phyloP scores from a whole-genome alignment of 2,888 invertebrate genomes.

The Trichogramma evanescens region DNA sequence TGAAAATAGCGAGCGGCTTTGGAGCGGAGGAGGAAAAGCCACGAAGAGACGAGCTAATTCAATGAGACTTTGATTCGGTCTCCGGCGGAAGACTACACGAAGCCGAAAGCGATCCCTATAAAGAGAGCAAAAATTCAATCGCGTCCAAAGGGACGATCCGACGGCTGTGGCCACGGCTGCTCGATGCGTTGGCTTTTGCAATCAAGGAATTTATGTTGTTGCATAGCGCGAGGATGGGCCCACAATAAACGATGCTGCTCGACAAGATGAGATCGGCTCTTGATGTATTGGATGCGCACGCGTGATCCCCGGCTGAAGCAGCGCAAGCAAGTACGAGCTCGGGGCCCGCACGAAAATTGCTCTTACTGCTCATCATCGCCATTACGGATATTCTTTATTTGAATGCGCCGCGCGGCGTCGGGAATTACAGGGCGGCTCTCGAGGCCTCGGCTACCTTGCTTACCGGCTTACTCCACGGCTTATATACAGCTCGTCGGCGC shows the following conservation, averaged over 20 bases:
- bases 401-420: conserved; percentile 39
- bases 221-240: conserved; percentile 3
- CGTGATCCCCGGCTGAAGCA: conserved; percentile 35
- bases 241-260: conserved; percentile 33
- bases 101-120: background rate
- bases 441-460: conserved; percentile 41
- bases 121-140: background rate
- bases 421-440: conserved; percentile 43
- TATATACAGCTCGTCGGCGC: conserved; percentile 16
- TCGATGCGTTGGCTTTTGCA: conserved; percentile 7
- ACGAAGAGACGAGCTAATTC: too few relatives aligned
- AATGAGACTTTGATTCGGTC: too few relatives aligned
- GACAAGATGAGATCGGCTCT: conserved; percentile 28
- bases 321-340: too few relatives aligned
- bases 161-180: background rate
- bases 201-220: conserved; percentile 11
- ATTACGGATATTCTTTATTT: conserved; percentile 46
- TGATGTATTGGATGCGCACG: conserved; percentile 36
- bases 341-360: too few relatives aligned
- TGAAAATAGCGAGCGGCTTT: too few relatives aligned
- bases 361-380: conserved; percentile 43
- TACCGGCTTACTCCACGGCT: conserved; percentile 37
- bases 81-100: too few relatives aligned
- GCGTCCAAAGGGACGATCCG: background rate
- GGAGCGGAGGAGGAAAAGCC: too few relatives aligned